These are phyloP conservation scores for Spondyliosoma cantharus DNA, from an alignment of 2,797 vertebrate species.

Conservation along the genomic window DNA sequence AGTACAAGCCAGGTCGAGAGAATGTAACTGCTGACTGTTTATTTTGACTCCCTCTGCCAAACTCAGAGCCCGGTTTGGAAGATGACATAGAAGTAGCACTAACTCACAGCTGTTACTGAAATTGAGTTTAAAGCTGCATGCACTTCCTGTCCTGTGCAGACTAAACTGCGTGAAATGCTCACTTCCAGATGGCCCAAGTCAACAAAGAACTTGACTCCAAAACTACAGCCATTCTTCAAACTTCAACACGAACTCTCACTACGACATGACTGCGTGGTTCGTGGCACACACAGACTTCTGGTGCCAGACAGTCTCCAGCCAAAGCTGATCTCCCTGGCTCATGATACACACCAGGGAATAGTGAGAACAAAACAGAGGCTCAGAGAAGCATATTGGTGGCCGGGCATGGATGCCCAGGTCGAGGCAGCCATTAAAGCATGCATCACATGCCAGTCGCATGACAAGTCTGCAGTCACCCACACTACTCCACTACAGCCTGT, in stretches of 20 bases:
- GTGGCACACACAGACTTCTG: background rate
- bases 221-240: background rate
- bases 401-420: background rate
- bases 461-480: background rate
- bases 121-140: background rate
- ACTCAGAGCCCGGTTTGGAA: background rate
- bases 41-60: background rate
- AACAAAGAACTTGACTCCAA: background rate
- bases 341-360: background rate
- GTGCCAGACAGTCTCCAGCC: background rate
- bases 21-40: background rate
- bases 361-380: slow-evolving; percentile 1
- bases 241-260: background rate
- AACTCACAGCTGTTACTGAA: background rate
- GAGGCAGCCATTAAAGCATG: slow-evolving; percentile 1
- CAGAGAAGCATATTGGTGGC: slow-evolving; percentile 15
- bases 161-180: background rate
- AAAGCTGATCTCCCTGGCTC: background rate
- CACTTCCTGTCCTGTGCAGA: background rate
- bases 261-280: background rate
- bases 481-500: slow-evolving; percentile 1
- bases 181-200: background rate
- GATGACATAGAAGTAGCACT: background rate
- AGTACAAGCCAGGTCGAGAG: background rate
- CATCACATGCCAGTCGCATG: background rate